phyloP scores from a whole-genome alignment of 2,797 vertebrate genomes.

The Silurus aristotelis region DNA sequence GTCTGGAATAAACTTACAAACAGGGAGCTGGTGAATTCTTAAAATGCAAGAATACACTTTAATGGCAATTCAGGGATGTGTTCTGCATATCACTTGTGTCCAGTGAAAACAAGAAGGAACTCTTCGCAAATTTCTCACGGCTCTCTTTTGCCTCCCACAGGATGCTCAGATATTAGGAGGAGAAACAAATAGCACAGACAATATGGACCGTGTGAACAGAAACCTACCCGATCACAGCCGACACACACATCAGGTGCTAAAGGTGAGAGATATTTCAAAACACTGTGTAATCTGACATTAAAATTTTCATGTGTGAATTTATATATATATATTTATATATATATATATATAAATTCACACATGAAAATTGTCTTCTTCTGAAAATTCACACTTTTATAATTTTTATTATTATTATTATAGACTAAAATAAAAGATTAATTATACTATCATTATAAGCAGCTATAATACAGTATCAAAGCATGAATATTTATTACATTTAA shows the following conservation, averaged over 20 bases:
- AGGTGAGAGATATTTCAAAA: conserved; percentile 75
- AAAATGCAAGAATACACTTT: not conserved
- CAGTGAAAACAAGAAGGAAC: not conserved
- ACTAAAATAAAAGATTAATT: too few relatives aligned
- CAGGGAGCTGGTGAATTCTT: not conserved
- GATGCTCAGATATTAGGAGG: conserved; percentile 69
- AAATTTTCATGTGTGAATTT: too few relatives aligned
- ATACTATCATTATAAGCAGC: too few relatives aligned
- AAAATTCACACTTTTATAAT: too few relatives aligned
- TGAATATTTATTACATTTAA: too few relatives aligned
- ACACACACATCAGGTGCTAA: conserved; percentile 76
- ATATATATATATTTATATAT: too few relatives aligned
- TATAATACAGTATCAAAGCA: too few relatives aligned
- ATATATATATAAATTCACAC: too few relatives aligned
- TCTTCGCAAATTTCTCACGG: conserved; percentile 13
- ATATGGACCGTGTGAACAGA: conserved; percentile 81
- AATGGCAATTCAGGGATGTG: not conserved
- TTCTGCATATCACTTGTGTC: not conserved
- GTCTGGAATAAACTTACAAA: not conserved
- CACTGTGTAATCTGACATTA: not conserved
- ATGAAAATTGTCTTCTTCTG: too few relatives aligned
- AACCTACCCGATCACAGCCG: conserved; percentile 65
- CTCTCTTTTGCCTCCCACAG: conserved; percentile 59
- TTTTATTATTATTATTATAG: too few relatives aligned
- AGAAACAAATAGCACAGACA: conserved; percentile 58